Evolutionary conservation across 2,797 vertebrate genomes (phyloP).

Genomic region (Tragelaphus eurycerus): DNA sequence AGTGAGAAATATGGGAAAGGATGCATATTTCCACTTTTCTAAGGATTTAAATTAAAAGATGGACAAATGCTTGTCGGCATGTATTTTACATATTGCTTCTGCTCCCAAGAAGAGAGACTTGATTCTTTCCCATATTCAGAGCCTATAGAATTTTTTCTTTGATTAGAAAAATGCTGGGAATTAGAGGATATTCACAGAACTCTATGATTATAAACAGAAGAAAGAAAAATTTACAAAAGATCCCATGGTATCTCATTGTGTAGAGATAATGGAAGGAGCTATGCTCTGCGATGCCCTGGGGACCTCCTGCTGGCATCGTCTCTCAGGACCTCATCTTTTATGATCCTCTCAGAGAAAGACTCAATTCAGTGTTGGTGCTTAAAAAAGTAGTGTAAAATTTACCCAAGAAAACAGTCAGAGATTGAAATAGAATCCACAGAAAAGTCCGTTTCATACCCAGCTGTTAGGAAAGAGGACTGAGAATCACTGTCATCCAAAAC

Average conservation of each 20-base stretch:
- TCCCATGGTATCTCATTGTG: constrained; percentile 46
- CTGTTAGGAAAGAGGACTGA: not conserved
- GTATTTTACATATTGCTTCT: not conserved
- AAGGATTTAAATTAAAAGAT: not conserved
- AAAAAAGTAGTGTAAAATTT: not conserved
- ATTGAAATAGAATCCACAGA: not conserved
- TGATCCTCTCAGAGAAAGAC: not conserved
- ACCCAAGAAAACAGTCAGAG: not conserved
- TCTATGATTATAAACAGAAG: not conserved
- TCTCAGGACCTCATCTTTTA: not conserved
- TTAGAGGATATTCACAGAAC: not conserved
- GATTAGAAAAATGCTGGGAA: not conserved
- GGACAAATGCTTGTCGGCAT: not conserved
- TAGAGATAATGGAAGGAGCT: not conserved
- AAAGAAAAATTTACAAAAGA: not conserved
- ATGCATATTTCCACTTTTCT: not conserved
- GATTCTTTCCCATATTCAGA: not conserved
- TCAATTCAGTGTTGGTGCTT: not conserved
- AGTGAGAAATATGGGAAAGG: not conserved
- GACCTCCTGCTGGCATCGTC: not conserved
- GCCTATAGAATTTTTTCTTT: not conserved
- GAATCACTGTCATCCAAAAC: not conserved
- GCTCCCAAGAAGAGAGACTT: not conserved
- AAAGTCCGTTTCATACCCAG: not conserved
- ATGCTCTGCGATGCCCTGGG: not conserved